Base-by-base conservation (phyloP, 92 coral and sea anemone genomes). In the Parazoanthus darwini region DNA sequence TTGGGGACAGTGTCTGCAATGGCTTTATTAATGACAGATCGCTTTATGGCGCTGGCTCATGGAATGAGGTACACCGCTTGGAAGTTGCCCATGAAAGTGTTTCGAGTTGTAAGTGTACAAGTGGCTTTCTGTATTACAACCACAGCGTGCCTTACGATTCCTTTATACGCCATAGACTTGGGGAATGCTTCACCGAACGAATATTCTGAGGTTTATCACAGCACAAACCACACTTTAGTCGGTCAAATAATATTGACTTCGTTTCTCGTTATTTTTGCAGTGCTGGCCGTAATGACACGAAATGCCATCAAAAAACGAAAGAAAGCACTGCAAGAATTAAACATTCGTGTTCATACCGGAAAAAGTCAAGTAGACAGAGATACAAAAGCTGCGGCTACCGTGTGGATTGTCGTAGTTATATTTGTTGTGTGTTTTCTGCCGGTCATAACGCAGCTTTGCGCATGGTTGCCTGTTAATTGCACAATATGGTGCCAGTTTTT, bases 41-140 rank as follows among this genome's bases (percentile, higher is more conserved):
- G 92, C 11, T 90, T 81, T 67, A 43, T 90, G 23, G 92, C 77
- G 8, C 59, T 90, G 54, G 88, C 88, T 65, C 82, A 81, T 51
- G 92, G 92, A 7, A 1, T 87, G 75, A 75, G 71, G 39, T 90
- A 90, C 79, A 90, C 88, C 11, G 74, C 90, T 3, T 77, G 90
- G 90, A 90, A 90, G 85, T 86, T 65, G 35, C 67, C 85, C 11
- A 75, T 26, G 70, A 87, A 59, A 29, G 54, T 90, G 37, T 66
- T 67, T 74, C 37, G 23, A 50, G 75, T 74, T 1, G 71, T 90
- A 38, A 51, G 75, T 18, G 16, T 77, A 5, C 88, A 90, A 36
- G 13, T 33, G 3, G 6, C 23, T 38, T 20, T 82, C 11, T 59
- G 74, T 7, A 13, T 25, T 13, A 13, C 16, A 29, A 38, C 42